Percentiles rank a stretch among this genome's conserved stretches.
phyloP scores from a whole-genome alignment of 2,113 vertebrate species.

The Macquaria ambigua region DNA sequence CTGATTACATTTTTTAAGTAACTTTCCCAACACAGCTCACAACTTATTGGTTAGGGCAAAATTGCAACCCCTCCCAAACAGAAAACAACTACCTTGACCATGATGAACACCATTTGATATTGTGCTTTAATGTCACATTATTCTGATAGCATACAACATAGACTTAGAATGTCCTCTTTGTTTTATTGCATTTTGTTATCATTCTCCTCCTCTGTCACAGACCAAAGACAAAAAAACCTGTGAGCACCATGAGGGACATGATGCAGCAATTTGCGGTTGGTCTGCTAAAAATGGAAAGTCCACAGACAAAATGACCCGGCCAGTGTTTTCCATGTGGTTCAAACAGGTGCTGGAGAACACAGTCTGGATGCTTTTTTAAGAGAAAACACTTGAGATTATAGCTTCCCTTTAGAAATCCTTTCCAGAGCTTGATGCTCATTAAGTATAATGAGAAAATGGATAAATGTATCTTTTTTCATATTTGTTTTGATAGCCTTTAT shows the following conservation, averaged over 20 bases:
- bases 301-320: conserved; percentile 57
- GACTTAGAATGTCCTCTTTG: background rate
- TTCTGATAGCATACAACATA: background rate
- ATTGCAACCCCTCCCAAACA: background rate
- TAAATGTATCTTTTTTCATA: conserved; percentile 2
- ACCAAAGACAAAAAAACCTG: conserved; percentile 43
- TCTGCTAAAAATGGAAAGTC: conserved; percentile 75
- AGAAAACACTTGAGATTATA: conserved; percentile 66
- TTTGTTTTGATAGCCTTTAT: conserved; percentile 37
- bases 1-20: background rate
- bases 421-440: conserved; percentile 15
- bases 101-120: background rate
- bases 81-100: background rate
- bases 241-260: conserved; percentile 51
- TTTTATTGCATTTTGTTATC: conserved; percentile 35
- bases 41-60: background rate
- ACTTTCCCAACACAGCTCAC: background rate
- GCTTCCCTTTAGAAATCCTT: conserved; percentile 24
- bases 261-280: conserved; percentile 77
- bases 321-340: conserved; percentile 65
- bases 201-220: conserved; percentile 52
- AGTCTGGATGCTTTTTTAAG: conserved; percentile 46
- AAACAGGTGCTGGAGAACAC: conserved; percentile 73
- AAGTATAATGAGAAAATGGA: conserved; percentile 32
- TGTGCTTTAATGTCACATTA: background rate